phyloP scores from a whole-genome alignment of 2,797 vertebrate genomes.

The Hyperoplus lanceolatus region DNA sequence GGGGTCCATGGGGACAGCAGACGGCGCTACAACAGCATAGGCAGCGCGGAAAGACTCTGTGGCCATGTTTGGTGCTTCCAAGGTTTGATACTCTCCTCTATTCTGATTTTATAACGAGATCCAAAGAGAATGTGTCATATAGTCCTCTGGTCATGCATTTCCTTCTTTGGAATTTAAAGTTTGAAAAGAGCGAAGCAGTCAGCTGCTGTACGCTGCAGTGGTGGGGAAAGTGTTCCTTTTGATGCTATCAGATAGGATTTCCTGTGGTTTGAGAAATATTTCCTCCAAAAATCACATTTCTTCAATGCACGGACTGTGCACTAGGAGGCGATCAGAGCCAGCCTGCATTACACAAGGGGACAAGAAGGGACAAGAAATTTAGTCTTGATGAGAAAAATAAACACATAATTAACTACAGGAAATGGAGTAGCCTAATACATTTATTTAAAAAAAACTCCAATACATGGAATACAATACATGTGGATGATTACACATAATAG shows the following conservation, averaged over 20 bases:
- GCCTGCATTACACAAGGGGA: slow-evolving; percentile 39
- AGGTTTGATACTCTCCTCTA: neutral
- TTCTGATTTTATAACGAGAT: slow-evolving; percentile 29
- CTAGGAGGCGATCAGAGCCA: slow-evolving; percentile 56
- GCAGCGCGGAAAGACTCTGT: slow-evolving; percentile 66
- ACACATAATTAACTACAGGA: neutral
- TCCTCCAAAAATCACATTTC: slow-evolving; percentile 24
- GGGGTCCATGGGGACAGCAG: slow-evolving; percentile 36
- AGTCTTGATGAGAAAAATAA: neutral
- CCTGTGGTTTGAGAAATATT: slow-evolving; percentile 60
- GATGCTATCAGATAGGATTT: slow-evolving; percentile 47
- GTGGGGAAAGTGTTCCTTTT: slow-evolving; percentile 22
- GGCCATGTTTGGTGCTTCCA: slow-evolving; percentile 38
- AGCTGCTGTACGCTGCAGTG: neutral
- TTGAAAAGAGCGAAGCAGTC: neutral
- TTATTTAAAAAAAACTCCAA: neutral
- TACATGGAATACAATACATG: neutral
- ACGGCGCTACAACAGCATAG: slow-evolving; percentile 51
- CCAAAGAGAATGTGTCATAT: slow-evolving; percentile 50
- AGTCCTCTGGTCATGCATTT: slow-evolving; percentile 62
- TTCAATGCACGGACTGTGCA: slow-evolving; percentile 26
- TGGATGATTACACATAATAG: neutral
- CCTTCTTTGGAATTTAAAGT: slow-evolving; percentile 6
- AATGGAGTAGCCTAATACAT: neutral
- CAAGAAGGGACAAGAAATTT: neutral